Base-by-base conservation (phyloP, 2,888 invertebrate genomes). In the Cephus pulcher region DNA sequence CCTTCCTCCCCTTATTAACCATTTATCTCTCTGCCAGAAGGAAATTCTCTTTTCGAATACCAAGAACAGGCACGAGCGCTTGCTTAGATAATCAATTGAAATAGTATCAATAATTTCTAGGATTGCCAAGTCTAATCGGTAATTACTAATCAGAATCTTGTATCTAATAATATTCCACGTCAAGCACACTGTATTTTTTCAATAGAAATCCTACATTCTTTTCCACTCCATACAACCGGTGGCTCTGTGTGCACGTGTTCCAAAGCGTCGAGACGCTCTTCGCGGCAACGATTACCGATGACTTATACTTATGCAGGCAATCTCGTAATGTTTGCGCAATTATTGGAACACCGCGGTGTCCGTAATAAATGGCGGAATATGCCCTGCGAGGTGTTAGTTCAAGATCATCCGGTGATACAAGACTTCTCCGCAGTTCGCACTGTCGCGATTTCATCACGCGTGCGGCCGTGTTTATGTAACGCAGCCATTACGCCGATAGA, bases 371-470 rank as follows among this genome's bases (percentile, higher is more conserved):
- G 88, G 87, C 81, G 84, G 87, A 85, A 88, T 88, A 86, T 90
- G 88, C 87, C 89, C 89, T 87, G 89, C 88, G 89, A 90, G 90
- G 90, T 90, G 89, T 90, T 90, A 89, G 90, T 90, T 90, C 90
- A 90, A 90, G 90, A 90, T 90, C 90, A 90, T 85, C 86, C 85
- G 83, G 86, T 87, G 85, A 89, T 89, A 89, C 88, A 86, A 87
- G 87, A 77, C 71, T 75, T 35, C 75, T 69, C 32, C 68, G 40
- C 23, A 74, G 56, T 56, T 23, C 9, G 56, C 56, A 32, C 71
- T 71, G 34, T 71, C 32, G 33, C 71, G 71, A 32, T 71, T 71
- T 71, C 71, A 32, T 71, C 71, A 71, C 71, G 34, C 32, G 34
- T 23, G 32, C 71, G 71, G 56, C 12, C 71, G 12, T 12, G 71